Conservation (phyloP, 2,888 invertebrate species). For the Lydus trimaculatus region DNA sequence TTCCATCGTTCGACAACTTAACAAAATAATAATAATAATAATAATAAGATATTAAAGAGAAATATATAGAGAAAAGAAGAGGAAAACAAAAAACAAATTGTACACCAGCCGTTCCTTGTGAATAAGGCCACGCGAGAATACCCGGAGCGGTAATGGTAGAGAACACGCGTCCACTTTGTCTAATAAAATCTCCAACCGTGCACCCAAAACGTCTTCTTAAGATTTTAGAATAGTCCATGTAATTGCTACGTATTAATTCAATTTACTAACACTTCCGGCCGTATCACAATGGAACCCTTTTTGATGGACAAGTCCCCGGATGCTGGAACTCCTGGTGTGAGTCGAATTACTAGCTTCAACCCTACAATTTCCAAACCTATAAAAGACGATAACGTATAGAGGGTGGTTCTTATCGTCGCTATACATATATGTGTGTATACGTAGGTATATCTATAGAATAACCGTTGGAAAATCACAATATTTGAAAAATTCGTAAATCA, state of each 20-base stretch:
- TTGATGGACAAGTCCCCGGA: slow-evolving; percentile 49
- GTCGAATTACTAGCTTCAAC: slow-evolving; percentile 57
- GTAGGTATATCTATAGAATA: neutral
- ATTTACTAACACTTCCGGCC: slow-evolving; percentile 60
- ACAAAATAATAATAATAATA: slow-evolving; percentile 8
- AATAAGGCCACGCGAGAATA: slow-evolving; percentile 53
- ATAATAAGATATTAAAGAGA: neutral
- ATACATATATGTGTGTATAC: too few relatives aligned
- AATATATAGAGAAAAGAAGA: neutral
- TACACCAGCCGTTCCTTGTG: slow-evolving; percentile 10
- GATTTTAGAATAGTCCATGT: slow-evolving; percentile 57
- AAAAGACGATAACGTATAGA: slow-evolving; percentile 36
- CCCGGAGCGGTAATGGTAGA: slow-evolving; percentile 56
- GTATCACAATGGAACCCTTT: slow-evolving; percentile 3
- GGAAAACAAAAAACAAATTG: neutral
- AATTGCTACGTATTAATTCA: slow-evolving; percentile 63
- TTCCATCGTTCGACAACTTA: neutral
- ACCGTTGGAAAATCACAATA: slow-evolving; percentile 7
- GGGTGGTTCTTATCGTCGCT: neutral
- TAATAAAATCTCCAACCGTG: slow-evolving; percentile 38
- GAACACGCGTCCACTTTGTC: slow-evolving; percentile 46
- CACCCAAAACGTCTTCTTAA: slow-evolving; percentile 57
- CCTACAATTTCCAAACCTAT: slow-evolving; percentile 56
- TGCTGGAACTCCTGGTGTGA: slow-evolving; percentile 54
- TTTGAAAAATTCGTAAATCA: neutral